Conservation (phyloP, 2,797 vertebrate genomes). For the Betta splendens region DNA sequence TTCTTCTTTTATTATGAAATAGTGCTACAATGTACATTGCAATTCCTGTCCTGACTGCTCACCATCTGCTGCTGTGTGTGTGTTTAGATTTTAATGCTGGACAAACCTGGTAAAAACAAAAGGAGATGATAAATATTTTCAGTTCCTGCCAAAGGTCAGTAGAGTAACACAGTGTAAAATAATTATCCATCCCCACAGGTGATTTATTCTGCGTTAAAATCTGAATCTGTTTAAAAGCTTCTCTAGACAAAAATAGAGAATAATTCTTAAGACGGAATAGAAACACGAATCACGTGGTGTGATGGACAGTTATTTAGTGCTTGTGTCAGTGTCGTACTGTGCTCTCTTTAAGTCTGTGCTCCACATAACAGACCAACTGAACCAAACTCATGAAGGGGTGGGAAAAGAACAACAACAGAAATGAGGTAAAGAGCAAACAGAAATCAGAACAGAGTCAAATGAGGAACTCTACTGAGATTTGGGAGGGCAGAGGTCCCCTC, state of each 20-base stretch:
- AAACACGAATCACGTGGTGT: constrained; percentile 53
- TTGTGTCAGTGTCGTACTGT: constrained; percentile 38
- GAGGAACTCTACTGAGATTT: constrained; percentile 86
- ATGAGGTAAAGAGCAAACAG: constrained; percentile 58
- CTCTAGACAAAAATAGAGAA: constrained; percentile 65
- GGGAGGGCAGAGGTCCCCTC: constrained; percentile 74
- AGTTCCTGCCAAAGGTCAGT: constrained; percentile 76
- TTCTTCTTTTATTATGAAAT: constrained; percentile 94
- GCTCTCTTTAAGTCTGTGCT: constrained; percentile 54
- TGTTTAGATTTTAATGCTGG: constrained; percentile 61
- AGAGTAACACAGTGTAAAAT: constrained; percentile 66
- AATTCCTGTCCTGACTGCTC: constrained; percentile 74
- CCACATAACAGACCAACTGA: constrained; percentile 39
- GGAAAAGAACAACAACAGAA: constrained; percentile 77
- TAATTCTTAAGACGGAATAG: constrained; percentile 52
- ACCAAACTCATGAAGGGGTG: constrained; percentile 50
- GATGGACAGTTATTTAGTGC: constrained; percentile 61
- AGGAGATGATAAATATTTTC: constrained; percentile 63
- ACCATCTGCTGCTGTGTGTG: constrained; percentile 51
- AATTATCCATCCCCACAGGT: constrained; percentile 77
- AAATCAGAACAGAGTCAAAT: constrained; percentile 77
- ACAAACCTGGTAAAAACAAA: constrained; percentile 79
- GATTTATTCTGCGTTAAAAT: constrained; percentile 64
- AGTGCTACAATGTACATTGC: constrained; percentile 97
- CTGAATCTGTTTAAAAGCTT: constrained; percentile 68